Conservation (phyloP, 2,797 vertebrate species). For the Gadopsis marmoratus region DNA sequence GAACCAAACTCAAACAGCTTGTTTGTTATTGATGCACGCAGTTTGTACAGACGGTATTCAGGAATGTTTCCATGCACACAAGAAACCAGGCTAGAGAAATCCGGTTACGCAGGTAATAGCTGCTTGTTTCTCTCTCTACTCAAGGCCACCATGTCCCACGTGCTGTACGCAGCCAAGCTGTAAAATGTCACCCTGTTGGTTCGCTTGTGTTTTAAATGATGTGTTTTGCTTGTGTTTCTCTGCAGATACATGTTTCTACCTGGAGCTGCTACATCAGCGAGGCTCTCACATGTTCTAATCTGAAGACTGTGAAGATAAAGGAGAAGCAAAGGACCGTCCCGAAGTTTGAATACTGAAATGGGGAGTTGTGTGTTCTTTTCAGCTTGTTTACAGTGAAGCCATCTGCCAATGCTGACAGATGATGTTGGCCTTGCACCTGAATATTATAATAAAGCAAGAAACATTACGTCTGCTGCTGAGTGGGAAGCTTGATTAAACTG, state of each 20-base stretch:
- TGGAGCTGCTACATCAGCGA: conserved; percentile 29
- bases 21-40: neutral
- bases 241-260: conserved; percentile 32
- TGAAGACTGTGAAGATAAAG: conserved; percentile 56
- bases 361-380: conserved; percentile 14
- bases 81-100: neutral
- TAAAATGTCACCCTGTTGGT: neutral
- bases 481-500: neutral
- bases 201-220: neutral
- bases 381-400: conserved; percentile 33
- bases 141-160: neutral
- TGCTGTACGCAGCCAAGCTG: neutral
- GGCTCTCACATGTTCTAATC: conserved; percentile 19
- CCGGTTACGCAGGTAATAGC: neutral
- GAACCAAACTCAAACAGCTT: neutral
- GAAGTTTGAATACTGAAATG: conserved; percentile 28
- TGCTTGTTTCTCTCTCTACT: neutral
- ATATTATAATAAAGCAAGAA: conserved; percentile 11
- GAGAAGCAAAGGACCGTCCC: conserved; percentile 22
- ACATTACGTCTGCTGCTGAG: neutral
- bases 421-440: conserved; percentile 18
- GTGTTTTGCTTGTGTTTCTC: conserved; percentile 15
- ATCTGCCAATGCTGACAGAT: conserved; percentile 1
- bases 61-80: neutral
- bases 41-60: neutral